phyloP scores from a whole-genome alignment of 2,888 invertebrate species.

The Unio pictorum region DNA sequence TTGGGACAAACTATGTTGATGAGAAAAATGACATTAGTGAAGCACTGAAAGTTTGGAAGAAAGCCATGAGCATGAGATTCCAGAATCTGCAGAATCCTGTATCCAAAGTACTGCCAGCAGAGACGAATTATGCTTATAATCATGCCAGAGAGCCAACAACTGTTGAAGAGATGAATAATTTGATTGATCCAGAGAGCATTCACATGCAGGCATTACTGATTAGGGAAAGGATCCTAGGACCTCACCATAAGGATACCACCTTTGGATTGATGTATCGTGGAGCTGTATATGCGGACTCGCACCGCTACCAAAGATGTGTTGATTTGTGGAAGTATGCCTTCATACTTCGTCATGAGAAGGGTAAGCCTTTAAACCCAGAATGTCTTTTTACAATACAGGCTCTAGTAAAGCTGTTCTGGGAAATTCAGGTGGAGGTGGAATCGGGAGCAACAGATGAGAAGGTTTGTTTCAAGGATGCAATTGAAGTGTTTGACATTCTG shows the following conservation, averaged over 20 bases:
- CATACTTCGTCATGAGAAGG: constrained; percentile 84
- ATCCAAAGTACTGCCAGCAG: constrained; percentile 30
- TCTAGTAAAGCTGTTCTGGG: constrained; percentile 85
- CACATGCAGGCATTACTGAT: constrained; percentile 87
- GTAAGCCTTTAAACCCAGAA: constrained; percentile 82
- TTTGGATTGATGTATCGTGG: constrained; percentile 77
- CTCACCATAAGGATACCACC: constrained; percentile 88
- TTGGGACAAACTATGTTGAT: constrained; percentile 90
- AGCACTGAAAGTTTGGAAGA: constrained; percentile 78
- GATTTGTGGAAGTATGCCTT: constrained; percentile 90
- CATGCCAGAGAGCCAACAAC: constrained; percentile 48
- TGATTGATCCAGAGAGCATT: constrained; percentile 49
- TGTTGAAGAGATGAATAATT: constrained; percentile 39
- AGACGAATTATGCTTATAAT: constrained; percentile 41
- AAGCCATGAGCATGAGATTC: constrained; percentile 81
- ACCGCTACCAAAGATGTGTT: constrained; percentile 84
- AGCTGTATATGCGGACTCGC: constrained; percentile 75
- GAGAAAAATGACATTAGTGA: constrained; percentile 82
- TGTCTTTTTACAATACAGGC: constrained; percentile 91
- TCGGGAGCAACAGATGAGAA: constrained; percentile 61
- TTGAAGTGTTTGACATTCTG: constrained; percentile 80
- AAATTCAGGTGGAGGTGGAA: constrained; percentile 69
- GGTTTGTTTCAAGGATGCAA: constrained; percentile 80
- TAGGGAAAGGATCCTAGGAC: constrained; percentile 88
- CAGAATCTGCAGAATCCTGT: constrained; percentile 26